A percentile compares a stretch with the other conserved stretches of the same genome.
Evolutionary conservation across 2,113 vertebrate genomes (phyloP).

Genomic region (Cranoglanis bouderius): DNA sequence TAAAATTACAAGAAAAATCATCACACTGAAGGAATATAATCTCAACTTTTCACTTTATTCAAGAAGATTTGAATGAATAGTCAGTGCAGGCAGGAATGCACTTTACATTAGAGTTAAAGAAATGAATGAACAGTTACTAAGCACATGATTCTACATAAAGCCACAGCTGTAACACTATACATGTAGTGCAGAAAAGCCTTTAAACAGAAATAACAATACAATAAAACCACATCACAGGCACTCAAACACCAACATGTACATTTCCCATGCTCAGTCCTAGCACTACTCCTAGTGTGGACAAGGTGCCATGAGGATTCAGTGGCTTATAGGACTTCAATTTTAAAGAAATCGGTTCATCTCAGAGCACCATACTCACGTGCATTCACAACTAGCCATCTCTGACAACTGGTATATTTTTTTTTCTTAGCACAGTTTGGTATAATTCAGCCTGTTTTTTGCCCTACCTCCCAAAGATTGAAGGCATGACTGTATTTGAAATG

Average conservation of each 20-base stretch:
- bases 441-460: background rate
- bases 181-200: background rate
- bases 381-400: background rate
- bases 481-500: background rate
- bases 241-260: background rate
- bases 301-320: background rate
- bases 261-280: background rate
- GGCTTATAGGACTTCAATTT: no score
- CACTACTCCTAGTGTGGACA: background rate
- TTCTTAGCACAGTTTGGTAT: background rate
- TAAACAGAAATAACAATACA: background rate
- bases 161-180: background rate
- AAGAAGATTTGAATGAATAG: background rate
- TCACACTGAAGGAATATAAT: no score
- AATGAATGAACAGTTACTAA: slow-evolving; percentile 2
- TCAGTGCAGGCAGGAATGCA: background rate
- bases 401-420: background rate
- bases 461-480: background rate
- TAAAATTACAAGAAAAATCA: background rate
- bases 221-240: background rate
- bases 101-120: background rate
- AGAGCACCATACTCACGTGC: no score
- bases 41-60: background rate
- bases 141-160: background rate
- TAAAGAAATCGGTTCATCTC: no score